Conservation (phyloP, 2,797 vertebrate genomes). For the Gambusia yucatana region DNA sequence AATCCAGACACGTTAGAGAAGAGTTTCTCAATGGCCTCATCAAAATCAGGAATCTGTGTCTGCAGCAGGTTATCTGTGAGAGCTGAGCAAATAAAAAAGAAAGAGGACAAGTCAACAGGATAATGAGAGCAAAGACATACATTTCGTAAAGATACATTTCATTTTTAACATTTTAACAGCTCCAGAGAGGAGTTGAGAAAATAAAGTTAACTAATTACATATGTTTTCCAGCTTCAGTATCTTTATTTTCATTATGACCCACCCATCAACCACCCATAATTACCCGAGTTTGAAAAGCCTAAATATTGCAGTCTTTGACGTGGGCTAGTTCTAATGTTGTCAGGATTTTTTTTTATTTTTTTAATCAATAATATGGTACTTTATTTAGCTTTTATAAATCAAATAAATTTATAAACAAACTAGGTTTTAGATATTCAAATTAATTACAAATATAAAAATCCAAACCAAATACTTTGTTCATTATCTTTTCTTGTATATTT, state of each 20-base stretch:
- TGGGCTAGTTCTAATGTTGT: too few species aligned
- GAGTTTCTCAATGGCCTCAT: slow-evolving; percentile 82
- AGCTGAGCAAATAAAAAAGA: slow-evolving; percentile 52
- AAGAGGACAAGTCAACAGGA: not conserved
- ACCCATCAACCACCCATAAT: not conserved
- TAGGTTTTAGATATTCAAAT: not conserved
- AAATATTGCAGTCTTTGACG: too few species aligned
- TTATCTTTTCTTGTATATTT: not conserved
- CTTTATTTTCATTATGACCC: not conserved
- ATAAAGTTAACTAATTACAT: not conserved
- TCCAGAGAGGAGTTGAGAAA: not conserved
- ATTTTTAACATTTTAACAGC: not conserved
- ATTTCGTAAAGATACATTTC: not conserved
- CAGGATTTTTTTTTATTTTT: too few species aligned
- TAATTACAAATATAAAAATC: too few species aligned
- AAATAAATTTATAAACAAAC: not conserved
- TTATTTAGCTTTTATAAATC: not conserved
- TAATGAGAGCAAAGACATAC: not conserved
- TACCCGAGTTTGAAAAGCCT: not conserved
- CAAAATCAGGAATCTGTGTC: slow-evolving; percentile 61
- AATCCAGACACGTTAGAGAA: slow-evolving; percentile 76
- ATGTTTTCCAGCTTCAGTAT: not conserved
- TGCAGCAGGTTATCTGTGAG: slow-evolving; percentile 75
- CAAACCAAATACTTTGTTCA: not conserved
- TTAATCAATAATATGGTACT: too few species aligned